A percentile compares a stretch with the other conserved stretches of the same genome.
Conservation (phyloP, 2,113 vertebrate species). For the Bujurquina vittata region DNA sequence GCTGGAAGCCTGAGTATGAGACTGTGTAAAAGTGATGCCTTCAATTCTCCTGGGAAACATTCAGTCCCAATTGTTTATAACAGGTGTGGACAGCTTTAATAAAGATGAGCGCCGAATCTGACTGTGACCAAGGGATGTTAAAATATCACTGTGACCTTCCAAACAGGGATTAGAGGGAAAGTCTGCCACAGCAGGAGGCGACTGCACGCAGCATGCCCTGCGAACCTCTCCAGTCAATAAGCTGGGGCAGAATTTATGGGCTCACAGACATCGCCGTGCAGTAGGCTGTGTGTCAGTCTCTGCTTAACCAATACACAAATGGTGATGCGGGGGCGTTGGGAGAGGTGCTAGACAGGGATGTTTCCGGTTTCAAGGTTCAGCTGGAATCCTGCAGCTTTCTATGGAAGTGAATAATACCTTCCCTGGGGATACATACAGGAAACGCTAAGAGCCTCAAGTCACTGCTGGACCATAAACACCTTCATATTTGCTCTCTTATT, state of each 20-base stretch:
- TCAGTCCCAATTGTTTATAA: constrained; percentile 48
- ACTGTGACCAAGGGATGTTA: constrained; percentile 62
- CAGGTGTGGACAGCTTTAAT: constrained; percentile 72
- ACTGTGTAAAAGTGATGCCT: constrained; percentile 24
- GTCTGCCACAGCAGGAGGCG: constrained; percentile 61
- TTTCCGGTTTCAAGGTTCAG: constrained; percentile 65
- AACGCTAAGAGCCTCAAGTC: constrained; percentile 32
- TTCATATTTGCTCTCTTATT: constrained; percentile 60
- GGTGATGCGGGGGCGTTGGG: constrained; percentile 55
- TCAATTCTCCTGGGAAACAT: constrained; percentile 19
- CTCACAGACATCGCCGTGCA: constrained; percentile 16
- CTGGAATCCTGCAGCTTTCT: constrained; percentile 40
- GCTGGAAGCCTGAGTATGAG: not conserved
- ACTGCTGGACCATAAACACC: constrained; percentile 60
- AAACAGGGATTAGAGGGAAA: constrained; percentile 64
- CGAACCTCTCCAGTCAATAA: constrained; percentile 25
- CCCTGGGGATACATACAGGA: constrained; percentile 55
- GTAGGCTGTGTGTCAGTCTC: constrained; percentile 33
- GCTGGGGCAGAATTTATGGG: constrained; percentile 47
- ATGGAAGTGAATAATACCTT: constrained; percentile 48
- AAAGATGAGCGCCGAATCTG: constrained; percentile 52
- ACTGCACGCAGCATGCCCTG: constrained; percentile 26
- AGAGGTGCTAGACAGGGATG: constrained; percentile 51
- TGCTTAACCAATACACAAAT: constrained; percentile 47
- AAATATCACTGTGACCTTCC: constrained; percentile 69